Conservation (phyloP, 2,113 vertebrate genomes). For the Heliornis fulica region DNA sequence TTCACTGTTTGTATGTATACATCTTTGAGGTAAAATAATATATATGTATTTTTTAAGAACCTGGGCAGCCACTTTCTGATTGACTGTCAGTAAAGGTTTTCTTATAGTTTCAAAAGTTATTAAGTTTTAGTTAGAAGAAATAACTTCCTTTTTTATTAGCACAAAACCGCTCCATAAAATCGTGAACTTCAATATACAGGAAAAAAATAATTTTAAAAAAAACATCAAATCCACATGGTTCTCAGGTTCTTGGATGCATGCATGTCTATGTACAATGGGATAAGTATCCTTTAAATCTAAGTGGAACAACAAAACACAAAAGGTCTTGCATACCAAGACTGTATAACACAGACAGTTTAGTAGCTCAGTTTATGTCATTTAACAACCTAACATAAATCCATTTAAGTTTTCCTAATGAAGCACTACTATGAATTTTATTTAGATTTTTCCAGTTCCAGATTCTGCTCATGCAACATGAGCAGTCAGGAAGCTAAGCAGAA, state of each 20-base stretch:
- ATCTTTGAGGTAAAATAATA: neutral
- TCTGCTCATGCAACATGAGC: neutral
- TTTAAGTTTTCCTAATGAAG: neutral
- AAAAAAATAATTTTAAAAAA: accelerated
- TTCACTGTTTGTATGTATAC: neutral
- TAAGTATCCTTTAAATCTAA: neutral
- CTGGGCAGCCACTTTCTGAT: neutral
- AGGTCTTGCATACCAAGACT: neutral
- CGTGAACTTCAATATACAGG: neutral
- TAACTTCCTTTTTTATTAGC: neutral
- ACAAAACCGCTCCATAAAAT: neutral
- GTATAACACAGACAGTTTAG: too few species aligned
- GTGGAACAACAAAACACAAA: neutral
- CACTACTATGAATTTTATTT: neutral
- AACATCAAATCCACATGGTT: neutral
- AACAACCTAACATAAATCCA: neutral
- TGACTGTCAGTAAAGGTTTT: neutral
- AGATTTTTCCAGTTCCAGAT: neutral
- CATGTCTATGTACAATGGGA: neutral
- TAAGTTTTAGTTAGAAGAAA: neutral
- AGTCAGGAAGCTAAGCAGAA: neutral
- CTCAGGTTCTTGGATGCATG: neutral
- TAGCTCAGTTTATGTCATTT: neutral
- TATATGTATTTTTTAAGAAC: neutral
- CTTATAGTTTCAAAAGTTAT: neutral